Percentiles rank a stretch among this genome's conserved stretches.
phyloP scores from a whole-genome alignment of 2,797 vertebrate genomes.

The Poliocrania exsul region DNA sequence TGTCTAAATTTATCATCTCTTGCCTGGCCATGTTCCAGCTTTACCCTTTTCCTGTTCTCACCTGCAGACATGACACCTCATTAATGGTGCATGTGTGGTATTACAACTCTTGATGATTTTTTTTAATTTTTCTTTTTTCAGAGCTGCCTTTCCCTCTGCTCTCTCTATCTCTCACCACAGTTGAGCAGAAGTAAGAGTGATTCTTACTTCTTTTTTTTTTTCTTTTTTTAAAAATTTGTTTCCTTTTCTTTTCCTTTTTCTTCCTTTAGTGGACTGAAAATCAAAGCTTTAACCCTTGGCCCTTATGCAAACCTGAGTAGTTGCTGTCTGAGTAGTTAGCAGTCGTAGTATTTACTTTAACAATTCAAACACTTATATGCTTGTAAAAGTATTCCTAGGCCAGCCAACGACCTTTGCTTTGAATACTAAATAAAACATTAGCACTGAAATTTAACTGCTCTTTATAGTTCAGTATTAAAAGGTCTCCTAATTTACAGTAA shows the following conservation, averaged over 20 bases:
- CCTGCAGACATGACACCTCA: slow-evolving; percentile 38
- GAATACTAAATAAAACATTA: slow-evolving; percentile 41
- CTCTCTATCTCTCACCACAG: background rate
- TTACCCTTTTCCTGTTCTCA: background rate
- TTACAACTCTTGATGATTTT: slow-evolving; percentile 12
- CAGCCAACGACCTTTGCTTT: slow-evolving; percentile 57
- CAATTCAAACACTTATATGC: slow-evolving; percentile 35
- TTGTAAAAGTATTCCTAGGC: slow-evolving; percentile 55
- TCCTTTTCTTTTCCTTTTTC: background rate
- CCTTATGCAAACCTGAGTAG: slow-evolving; percentile 39
- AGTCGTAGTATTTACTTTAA: slow-evolving; percentile 46
- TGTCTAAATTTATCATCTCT: slow-evolving; percentile 51
- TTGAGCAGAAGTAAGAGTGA: slow-evolving; percentile 55
- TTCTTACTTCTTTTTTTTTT: slow-evolving; percentile 35
- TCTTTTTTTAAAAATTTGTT: background rate
- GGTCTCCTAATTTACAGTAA: slow-evolving; percentile 24
- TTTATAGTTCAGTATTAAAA: slow-evolving; percentile 37
- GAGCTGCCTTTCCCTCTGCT: slow-evolving; percentile 50
- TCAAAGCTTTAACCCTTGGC: slow-evolving; percentile 37
- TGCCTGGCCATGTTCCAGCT: slow-evolving; percentile 51
- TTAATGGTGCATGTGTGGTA: slow-evolving; percentile 32
- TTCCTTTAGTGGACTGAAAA: slow-evolving; percentile 59
- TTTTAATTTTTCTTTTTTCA: background rate
- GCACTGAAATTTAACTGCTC: slow-evolving; percentile 33
- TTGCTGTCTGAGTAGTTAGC: slow-evolving; percentile 39